Conservation (phyloP, 2,888 invertebrate genomes). For the Drosophila lutescens region DNA sequence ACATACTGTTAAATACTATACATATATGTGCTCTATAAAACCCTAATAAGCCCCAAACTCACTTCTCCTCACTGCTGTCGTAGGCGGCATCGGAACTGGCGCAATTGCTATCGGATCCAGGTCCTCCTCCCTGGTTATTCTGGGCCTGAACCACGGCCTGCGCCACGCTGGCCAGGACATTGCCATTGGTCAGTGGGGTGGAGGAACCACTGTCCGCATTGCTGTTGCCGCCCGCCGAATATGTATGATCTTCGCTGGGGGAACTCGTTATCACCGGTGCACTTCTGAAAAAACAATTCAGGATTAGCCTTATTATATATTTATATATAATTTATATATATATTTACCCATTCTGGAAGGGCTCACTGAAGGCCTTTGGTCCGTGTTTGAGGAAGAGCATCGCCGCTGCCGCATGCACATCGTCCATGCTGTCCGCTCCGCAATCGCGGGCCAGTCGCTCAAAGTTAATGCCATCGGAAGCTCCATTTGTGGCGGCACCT, state of each 20-base stretch:
- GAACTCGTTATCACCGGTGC: constrained; percentile 91
- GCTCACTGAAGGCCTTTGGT: constrained; percentile 87
- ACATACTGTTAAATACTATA: no score
- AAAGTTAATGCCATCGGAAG: constrained; percentile 75
- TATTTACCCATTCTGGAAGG: constrained; percentile 83
- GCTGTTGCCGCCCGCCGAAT: constrained; percentile 87
- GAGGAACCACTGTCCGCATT: constrained; percentile 76
- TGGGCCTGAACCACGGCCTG: constrained; percentile 39
- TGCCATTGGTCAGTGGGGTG: constrained; percentile 74
- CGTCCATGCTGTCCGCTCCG: constrained; percentile 88
- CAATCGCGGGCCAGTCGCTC: constrained; percentile 83
- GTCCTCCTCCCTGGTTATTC: constrained; percentile 41
- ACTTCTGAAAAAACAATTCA: constrained; percentile 44
- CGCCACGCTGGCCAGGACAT: constrained; percentile 55
- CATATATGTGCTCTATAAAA: no score
- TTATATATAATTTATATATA: not conserved
- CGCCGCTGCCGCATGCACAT: constrained; percentile 93
- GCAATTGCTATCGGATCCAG: constrained; percentile 84
- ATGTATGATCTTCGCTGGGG: constrained; percentile 97
- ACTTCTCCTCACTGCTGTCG: constrained; percentile 86
- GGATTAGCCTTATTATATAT: no score
- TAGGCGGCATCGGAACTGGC: constrained; percentile 86
- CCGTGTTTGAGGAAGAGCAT: constrained; percentile 95
- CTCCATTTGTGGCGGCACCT: not conserved
- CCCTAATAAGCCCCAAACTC: constrained; percentile 46